Evolutionary conservation across 1,140 invertebrate species (phyloP).

Genomic region (Drosophila takahashii): DNA sequence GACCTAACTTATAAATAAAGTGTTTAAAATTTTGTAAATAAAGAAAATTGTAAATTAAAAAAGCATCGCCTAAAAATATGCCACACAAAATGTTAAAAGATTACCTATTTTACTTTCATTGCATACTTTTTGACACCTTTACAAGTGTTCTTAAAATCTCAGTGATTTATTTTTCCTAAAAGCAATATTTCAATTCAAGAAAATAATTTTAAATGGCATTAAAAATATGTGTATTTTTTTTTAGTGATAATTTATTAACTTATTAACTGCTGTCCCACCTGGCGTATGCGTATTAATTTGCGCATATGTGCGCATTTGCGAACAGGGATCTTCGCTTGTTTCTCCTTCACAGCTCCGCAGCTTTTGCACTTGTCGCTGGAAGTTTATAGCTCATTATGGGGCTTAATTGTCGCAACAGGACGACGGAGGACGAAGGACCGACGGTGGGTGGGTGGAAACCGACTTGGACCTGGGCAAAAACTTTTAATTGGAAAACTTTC

Average conservation of each 20-base stretch:
- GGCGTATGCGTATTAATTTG: slow-evolving; percentile 55
- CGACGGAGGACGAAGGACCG: background rate
- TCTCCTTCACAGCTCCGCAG: background rate
- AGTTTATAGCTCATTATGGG: slow-evolving; percentile 78
- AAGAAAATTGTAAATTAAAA: no score
- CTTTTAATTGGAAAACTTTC: slow-evolving; percentile 80
- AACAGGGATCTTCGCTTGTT: background rate
- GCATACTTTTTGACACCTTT: background rate
- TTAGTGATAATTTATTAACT: background rate
- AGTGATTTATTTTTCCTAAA: background rate
- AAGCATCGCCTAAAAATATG: no score
- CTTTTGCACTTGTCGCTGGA: slow-evolving; percentile 25
- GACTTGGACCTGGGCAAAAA: slow-evolving; percentile 58
- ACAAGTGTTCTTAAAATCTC: background rate
- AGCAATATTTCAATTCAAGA: background rate
- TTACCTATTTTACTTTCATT: no score
- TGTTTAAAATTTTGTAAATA: no score
- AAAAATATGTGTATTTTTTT: background rate
- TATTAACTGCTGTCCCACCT: slow-evolving; percentile 17
- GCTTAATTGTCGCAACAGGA: slow-evolving; percentile 64
- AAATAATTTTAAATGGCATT: background rate
- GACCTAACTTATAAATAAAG: background rate
- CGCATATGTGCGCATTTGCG: slow-evolving; percentile 36
- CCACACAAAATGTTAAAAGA: no score
- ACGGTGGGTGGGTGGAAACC: slow-evolving; percentile 1